phyloP scores from a whole-genome alignment of 2,113 vertebrate species.

The Gallinago media region DNA sequence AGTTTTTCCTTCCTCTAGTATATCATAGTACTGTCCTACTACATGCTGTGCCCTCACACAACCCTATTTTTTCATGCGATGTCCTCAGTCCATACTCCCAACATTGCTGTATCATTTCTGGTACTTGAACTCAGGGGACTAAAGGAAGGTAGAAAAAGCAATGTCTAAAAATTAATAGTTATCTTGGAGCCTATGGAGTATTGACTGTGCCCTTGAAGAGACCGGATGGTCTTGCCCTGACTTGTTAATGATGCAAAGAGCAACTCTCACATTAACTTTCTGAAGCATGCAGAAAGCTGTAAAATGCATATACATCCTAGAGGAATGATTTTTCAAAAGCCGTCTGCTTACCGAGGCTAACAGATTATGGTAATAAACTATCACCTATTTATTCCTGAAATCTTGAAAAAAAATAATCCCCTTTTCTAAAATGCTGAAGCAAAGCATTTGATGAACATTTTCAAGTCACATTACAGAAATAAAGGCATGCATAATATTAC shows the following conservation, averaged over 20 bases:
- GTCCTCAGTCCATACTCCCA: not conserved
- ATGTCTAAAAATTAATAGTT: not conserved
- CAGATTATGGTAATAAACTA: not conserved
- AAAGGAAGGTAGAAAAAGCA: not conserved
- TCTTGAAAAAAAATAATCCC: not conserved
- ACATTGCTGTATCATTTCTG: not conserved
- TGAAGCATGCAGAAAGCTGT: not conserved
- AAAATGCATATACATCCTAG: not conserved
- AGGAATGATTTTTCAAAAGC: not conserved
- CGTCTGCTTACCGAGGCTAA: not conserved
- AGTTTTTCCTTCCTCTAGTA: not conserved
- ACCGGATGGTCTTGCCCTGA: not conserved
- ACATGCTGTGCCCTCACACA: accelerated
- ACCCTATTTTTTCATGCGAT: not conserved
- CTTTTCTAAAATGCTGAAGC: not conserved
- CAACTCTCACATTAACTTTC: not conserved
- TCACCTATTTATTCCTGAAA: not conserved
- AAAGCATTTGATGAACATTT: not conserved
- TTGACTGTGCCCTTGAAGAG: not conserved
- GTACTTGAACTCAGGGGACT: not conserved
- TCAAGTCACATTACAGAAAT: not conserved
- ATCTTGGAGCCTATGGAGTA: not conserved
- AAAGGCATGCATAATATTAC: not conserved
- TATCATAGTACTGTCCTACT: not conserved
- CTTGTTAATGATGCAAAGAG: not conserved